A percentile compares a stretch with the other conserved stretches of the same genome.
Conservation (phyloP, 2,797 vertebrate genomes). For the Lacerta agilis region DNA sequence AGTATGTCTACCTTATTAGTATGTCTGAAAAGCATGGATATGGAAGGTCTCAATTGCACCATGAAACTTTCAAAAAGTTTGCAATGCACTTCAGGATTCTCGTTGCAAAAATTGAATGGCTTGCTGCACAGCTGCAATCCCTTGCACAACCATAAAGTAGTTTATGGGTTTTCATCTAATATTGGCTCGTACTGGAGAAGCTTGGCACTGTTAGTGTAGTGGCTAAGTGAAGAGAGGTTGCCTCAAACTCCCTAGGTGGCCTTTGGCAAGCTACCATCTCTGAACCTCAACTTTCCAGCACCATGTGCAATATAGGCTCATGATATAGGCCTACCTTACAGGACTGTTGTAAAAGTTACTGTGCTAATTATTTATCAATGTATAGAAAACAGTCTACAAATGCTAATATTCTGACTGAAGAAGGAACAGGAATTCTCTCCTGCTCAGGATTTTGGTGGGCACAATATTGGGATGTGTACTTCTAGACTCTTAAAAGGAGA, state of each 20-base stretch:
- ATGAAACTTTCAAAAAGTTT: neutral
- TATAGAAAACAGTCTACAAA: neutral
- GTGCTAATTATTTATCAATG: neutral
- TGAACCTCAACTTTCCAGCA: neutral
- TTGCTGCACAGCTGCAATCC: neutral
- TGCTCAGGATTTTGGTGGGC: neutral
- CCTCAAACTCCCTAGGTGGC: neutral
- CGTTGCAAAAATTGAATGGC: neutral
- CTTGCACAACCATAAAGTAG: neutral
- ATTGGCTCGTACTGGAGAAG: neutral
- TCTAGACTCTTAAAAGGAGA: neutral
- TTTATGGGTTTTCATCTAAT: neutral
- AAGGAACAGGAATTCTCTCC: neutral
- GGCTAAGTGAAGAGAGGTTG: neutral
- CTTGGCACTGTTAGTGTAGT: neutral
- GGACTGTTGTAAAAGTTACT: neutral
- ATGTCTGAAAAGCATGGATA: neutral
- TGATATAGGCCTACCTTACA: neutral
- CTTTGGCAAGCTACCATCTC: neutral
- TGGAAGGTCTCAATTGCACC: neutral
- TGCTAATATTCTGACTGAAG: conserved; percentile 11
- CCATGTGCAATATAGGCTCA: neutral
- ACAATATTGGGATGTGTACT: neutral
- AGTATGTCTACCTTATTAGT: neutral
- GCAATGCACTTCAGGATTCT: neutral